Conservation (phyloP, 2,888 invertebrate species). For the Omphaloscelis lunosa region DNA sequence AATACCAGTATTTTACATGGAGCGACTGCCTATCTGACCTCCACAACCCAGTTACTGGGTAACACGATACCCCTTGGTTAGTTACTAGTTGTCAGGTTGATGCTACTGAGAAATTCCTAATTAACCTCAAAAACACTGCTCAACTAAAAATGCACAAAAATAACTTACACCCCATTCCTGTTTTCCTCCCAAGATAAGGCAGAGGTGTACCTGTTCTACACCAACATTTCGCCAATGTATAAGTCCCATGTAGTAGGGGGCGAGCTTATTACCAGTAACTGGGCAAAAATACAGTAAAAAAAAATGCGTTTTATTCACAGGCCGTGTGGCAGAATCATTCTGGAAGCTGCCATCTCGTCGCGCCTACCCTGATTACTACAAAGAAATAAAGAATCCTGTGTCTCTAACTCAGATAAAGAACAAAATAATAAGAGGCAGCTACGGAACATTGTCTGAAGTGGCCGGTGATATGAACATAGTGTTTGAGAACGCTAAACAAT, state of each 20-base stretch:
- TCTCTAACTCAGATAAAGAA: conserved; percentile 97
- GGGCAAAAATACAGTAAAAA: not conserved
- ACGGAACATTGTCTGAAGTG: conserved; percentile 96
- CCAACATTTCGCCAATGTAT: not conserved
- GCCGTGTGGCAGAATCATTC: conserved; percentile 97
- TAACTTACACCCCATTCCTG: not conserved
- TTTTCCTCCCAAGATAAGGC: not conserved
- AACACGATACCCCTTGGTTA: no score
- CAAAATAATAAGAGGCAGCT: conserved; percentile 95
- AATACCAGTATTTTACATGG: no score
- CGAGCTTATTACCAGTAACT: not conserved
- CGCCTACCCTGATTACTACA: conserved; percentile 99
- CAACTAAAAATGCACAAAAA: no score
- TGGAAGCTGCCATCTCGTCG: conserved; percentile 97
- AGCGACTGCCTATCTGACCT: no score
- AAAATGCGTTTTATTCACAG: conserved; percentile 79
- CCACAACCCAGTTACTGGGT: no score
- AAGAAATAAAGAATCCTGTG: conserved; percentile 98
- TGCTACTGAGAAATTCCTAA: not conserved
- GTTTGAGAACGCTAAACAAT: conserved; percentile 98
- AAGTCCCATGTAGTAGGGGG: not conserved
- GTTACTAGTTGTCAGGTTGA: not conserved
- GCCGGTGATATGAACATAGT: conserved; percentile 98
- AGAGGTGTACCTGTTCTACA: not conserved
- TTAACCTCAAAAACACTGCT: no score